A percentile compares a stretch with the other conserved stretches of the same genome.
phyloP scores from a whole-genome alignment of 1,140 invertebrate genomes.

The Hypothenemus hampei region DNA sequence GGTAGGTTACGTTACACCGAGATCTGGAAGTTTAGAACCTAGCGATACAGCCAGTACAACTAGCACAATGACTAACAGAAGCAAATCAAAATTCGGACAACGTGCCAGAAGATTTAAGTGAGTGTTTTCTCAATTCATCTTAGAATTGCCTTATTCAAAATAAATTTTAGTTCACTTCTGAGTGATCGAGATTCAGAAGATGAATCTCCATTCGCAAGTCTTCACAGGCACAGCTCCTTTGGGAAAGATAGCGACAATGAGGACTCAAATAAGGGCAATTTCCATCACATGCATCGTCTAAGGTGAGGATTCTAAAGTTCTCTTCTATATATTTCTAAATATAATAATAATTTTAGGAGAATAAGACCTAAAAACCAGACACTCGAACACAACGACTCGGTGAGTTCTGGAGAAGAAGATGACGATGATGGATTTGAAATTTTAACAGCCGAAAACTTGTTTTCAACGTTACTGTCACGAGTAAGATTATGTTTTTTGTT shows the following conservation, averaged over 20 bases:
- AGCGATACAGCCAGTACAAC: constrained; percentile 55
- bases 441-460: constrained; percentile 83
- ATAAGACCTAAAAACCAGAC: constrained; percentile 62
- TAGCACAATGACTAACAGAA: constrained; percentile 41
- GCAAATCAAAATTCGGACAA: constrained; percentile 45
- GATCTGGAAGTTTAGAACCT: constrained; percentile 68
- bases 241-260: constrained; percentile 51
- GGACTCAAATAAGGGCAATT: constrained; percentile 50
- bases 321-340: constrained; percentile 1
- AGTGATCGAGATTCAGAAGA: constrained; percentile 69
- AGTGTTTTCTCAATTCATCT: constrained; percentile 47
- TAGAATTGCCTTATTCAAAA: neutral
- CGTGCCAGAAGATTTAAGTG: constrained; percentile 52
- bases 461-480: constrained; percentile 77
- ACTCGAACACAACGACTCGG: constrained; percentile 69
- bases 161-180: constrained; percentile 53
- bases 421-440: constrained; percentile 87
- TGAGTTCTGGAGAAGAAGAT: constrained; percentile 81
- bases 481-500: constrained; percentile 47
- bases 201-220: constrained; percentile 50
- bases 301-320: constrained; percentile 48
- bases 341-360: constrained; percentile 50
- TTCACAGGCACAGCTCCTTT: constrained; percentile 46
- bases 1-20: constrained; percentile 71
- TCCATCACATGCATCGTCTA: constrained; percentile 67